Evolutionary conservation across 2,113 vertebrate species (phyloP).

Genomic region (Marmota monax): DNA sequence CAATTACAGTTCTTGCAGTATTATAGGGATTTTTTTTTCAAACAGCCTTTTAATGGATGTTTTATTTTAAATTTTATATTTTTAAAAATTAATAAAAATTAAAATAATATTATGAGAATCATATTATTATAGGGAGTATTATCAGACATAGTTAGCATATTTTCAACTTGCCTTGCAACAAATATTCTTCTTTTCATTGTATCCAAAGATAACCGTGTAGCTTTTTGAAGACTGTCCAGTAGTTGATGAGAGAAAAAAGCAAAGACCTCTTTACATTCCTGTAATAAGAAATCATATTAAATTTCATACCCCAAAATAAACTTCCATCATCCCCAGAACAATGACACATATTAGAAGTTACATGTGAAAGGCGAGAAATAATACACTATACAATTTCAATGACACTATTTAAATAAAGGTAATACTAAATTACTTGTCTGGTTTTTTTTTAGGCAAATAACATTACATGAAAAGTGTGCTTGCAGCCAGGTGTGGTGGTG

Average conservation of each 20-base stretch:
- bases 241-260: conserved; percentile 90
- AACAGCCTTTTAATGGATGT: background rate
- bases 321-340: conserved; percentile 26
- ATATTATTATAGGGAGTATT: background rate
- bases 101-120: background rate
- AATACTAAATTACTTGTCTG: background rate
- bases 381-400: background rate
- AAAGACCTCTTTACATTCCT: conserved; percentile 90
- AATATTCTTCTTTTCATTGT: conserved; percentile 90
- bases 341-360: background rate
- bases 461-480: background rate
- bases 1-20: background rate
- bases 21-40: background rate
- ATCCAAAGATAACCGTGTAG: conserved; percentile 89
- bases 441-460: conserved; percentile 5
- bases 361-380: background rate
- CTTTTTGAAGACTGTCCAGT: conserved; percentile 89
- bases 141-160: background rate
- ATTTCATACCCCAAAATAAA: background rate
- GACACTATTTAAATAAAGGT: conserved; percentile 31
- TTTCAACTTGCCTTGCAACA: conserved; percentile 86
- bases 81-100: background rate
- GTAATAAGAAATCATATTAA: conserved; percentile 74
- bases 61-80: conserved; percentile 12
- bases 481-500: background rate